A percentile compares a stretch with the other conserved stretches of the same genome.
Evolutionary conservation across 2,888 invertebrate species (phyloP).

Genomic region (Candidula unifasciata): DNA sequence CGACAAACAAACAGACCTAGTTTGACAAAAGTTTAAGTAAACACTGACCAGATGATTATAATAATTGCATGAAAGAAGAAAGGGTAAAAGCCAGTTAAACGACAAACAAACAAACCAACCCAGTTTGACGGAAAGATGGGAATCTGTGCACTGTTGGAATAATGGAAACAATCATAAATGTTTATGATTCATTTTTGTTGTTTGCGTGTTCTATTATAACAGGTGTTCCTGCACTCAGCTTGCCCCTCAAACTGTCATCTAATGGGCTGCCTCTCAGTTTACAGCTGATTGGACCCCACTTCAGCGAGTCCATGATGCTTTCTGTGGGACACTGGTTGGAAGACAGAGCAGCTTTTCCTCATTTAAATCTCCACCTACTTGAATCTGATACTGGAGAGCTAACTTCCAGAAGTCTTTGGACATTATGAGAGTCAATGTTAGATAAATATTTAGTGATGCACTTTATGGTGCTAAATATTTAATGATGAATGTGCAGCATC

Average conservation of each 20-base stretch:
- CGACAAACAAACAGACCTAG: no score
- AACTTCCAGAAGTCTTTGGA: background rate
- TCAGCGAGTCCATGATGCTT: conserved; percentile 87
- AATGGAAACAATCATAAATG: background rate
- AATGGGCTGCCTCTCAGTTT: conserved; percentile 88
- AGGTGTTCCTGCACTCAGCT: conserved; percentile 90
- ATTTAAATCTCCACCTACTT: conserved; percentile 63
- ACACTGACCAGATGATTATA: no score
- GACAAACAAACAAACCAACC: no score
- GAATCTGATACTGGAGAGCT: conserved; percentile 47
- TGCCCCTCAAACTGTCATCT: conserved; percentile 88
- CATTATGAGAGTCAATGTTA: background rate
- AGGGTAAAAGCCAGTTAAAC: no score
- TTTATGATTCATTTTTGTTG: background rate
- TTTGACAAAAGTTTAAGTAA: no score
- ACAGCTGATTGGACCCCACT: conserved; percentile 90
- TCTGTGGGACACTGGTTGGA: conserved; percentile 88
- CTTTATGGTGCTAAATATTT: background rate
- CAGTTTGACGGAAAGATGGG: no score
- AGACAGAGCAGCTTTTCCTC: conserved; percentile 65
- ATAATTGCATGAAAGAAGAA: no score
- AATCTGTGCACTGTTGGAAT: background rate
- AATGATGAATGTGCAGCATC: background rate
- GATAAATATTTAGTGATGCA: background rate
- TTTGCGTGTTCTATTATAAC: conserved; percentile 50